A percentile compares a stretch with the other conserved stretches of the same genome.
These are phyloP conservation scores for Palaemon carinicauda DNA, from an alignment of 1,140 invertebrate genomes.

Conservation along the genomic window DNA sequence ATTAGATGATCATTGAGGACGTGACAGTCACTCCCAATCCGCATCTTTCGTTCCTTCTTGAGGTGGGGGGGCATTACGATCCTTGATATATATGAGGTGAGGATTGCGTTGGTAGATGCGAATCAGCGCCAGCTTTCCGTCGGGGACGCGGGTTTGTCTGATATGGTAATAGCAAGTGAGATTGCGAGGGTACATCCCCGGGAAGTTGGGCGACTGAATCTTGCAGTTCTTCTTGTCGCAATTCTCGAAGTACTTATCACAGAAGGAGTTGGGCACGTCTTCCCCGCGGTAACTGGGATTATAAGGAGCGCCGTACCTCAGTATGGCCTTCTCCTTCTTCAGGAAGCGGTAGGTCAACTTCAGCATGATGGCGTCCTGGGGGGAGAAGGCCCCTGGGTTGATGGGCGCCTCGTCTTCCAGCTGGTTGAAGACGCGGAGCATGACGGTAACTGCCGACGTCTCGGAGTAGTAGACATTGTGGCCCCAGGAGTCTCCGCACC, in stretches of 20 bases:
- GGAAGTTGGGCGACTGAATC: slow-evolving; percentile 85
- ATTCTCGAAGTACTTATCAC: slow-evolving; percentile 87
- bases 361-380: slow-evolving; percentile 66
- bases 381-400: slow-evolving; percentile 25
- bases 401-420: slow-evolving; percentile 66
- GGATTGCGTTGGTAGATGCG: slow-evolving; percentile 54
- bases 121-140: slow-evolving; percentile 56
- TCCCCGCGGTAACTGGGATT: slow-evolving; percentile 76
- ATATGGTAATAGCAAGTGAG: slow-evolving; percentile 83
- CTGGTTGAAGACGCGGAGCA: slow-evolving; percentile 74
- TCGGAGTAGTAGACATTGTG: slow-evolving; percentile 87
- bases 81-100: slow-evolving; percentile 60
- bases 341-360: slow-evolving; percentile 84
- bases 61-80: slow-evolving; percentile 57
- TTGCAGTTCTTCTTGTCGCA: slow-evolving; percentile 87
- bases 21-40: slow-evolving; percentile 84
- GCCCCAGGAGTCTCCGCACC: slow-evolving; percentile 84
- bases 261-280: slow-evolving; percentile 84
- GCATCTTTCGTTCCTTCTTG: slow-evolving; percentile 46
- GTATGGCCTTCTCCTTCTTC: slow-evolving; percentile 75
- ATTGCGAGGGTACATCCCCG: slow-evolving; percentile 84
- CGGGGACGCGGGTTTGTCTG: slow-evolving; percentile 74
- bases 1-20: slow-evolving; percentile 88
- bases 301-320: slow-evolving; percentile 73
- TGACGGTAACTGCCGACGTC: slow-evolving; percentile 79